Evolutionary conservation across 2,797 vertebrate genomes (phyloP), one percentile per base, ranked within the genome.

Genomic region (Chromobotia macracanthus): DNA sequence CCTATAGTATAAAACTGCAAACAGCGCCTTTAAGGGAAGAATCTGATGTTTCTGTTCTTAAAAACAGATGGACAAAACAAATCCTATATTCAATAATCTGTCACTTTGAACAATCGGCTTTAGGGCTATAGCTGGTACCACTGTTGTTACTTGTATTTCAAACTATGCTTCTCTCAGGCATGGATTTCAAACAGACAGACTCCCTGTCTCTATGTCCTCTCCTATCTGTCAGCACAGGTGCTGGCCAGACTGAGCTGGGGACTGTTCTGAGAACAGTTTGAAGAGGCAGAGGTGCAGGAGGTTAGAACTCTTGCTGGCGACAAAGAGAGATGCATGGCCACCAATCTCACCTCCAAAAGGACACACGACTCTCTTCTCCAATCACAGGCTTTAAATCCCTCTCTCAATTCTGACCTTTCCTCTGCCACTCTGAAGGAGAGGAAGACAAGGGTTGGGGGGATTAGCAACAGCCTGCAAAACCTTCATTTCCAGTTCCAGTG

Each of bases 281-380:
- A 93, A 92, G 90, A 92, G 88, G 78, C 69, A 2, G 84, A 87
- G 87, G 87, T 84, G 86, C 78, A 84, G 76, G 82, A 89, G 91
- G 87, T 92, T 87, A 89, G 74, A 15, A 51, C 85, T 87, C 86
- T 76, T 82, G 63, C 85, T 83, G 83, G 84, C 88, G 81, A 86
- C 87, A 89, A 21, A 80, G 12, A 18, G 71, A 69, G 51, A 55
- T 85, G 80, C 86, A 87, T 87, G 69, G 19, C 74, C 35, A 81
- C 56, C 87, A 89, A 89, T 90, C 92, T 88, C 87, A 90, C 91
- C 90, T 92, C 88, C 85, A 89, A 87, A 89, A 90, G 88, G 87
- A 90, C 85, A 88, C 88, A 86, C 58, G 83, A 87, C 86, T 87
- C 85, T 87, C 83, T 81, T 74, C 51, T 18, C 41, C 89, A 87